Percentiles rank a stretch among this genome's conserved stretches.
These are phyloP conservation scores for Brachyrhaphis roseni DNA, from an alignment of 2,797 vertebrate species.

Conservation along the genomic window DNA sequence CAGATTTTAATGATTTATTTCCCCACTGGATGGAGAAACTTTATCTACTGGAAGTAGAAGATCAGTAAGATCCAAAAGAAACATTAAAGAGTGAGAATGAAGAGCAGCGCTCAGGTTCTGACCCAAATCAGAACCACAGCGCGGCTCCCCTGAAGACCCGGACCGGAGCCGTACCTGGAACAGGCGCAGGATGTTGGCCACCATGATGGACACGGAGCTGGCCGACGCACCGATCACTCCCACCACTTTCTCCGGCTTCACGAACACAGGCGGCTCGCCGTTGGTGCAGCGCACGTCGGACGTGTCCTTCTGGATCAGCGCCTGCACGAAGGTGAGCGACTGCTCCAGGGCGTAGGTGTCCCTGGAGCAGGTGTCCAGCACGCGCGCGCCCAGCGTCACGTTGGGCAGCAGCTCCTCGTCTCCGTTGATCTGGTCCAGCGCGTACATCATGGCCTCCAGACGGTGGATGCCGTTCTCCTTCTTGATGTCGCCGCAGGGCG, in stretches of 20 bases:
- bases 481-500: constrained; percentile 92
- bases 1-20: too few species aligned
- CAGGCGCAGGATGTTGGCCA: constrained; percentile 95
- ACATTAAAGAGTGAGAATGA: too few species aligned
- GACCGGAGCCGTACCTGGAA: constrained; percentile 86
- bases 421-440: constrained; percentile 94
- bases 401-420: constrained; percentile 94
- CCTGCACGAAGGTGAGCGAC: constrained; percentile 96
- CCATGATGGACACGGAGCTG: constrained; percentile 97
- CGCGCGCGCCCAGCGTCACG: constrained; percentile 91
- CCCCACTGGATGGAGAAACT: too few species aligned
- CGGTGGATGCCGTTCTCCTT: constrained; percentile 95
- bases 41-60: too few species aligned
- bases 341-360: constrained; percentile 97
- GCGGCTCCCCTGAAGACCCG: neutral
- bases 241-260: constrained; percentile 93
- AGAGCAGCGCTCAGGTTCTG: neutral
- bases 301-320: constrained; percentile 96
- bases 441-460: constrained; percentile 96
- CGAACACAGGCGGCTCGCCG: constrained; percentile 93
- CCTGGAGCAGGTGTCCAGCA: constrained; percentile 94
- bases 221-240: constrained; percentile 94
- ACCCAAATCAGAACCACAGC: neutral
- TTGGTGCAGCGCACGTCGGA: constrained; percentile 95
- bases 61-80: too few species aligned